Conservation (phyloP, 2,888 invertebrate genomes). For the Coelopa pilipes region DNA sequence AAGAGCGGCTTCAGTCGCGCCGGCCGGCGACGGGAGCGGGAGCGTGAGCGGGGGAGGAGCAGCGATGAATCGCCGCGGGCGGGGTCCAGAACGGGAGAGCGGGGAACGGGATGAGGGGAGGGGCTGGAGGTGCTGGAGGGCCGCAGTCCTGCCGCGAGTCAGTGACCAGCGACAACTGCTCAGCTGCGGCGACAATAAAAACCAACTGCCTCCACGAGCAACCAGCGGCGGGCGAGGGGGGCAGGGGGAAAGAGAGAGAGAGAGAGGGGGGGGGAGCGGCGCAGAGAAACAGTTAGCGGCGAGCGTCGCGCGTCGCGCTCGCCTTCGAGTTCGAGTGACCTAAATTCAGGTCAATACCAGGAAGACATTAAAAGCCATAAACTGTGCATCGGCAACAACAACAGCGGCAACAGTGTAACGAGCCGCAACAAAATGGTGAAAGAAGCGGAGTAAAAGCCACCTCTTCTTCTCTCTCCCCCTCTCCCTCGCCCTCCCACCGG, state of each 20-base stretch:
- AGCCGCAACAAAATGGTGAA: neutral
- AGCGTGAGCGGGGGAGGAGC: conserved; percentile 14
- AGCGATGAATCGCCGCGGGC: conserved; percentile 12
- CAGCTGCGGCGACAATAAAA: conserved; percentile 19
- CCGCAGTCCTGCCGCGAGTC: neutral
- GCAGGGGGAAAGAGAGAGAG: neutral
- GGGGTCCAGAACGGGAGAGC: neutral
- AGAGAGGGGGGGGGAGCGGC: too few species aligned
- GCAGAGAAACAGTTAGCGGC: conserved; percentile 39
- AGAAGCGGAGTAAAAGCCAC: too few species aligned
- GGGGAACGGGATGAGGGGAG: too few species aligned
- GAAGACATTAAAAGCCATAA: conserved; percentile 50
- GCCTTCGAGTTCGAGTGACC: conserved; percentile 61
- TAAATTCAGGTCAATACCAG: conserved; percentile 62
- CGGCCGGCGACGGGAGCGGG: too few species aligned
- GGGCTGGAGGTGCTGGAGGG: too few species aligned
- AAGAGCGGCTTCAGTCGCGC: neutral
- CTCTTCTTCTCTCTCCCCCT: too few species aligned
- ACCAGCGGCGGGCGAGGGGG: neutral
- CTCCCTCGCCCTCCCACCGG: too few species aligned
- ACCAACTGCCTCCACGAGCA: neutral
- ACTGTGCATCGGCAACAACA: conserved; percentile 5
- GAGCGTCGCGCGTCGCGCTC: too few species aligned
- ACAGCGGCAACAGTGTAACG: conserved; percentile 10
- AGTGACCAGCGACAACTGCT: conserved; percentile 3